Conservation (phyloP, 2,797 vertebrate species). For the Trichosurus vulpecula region DNA sequence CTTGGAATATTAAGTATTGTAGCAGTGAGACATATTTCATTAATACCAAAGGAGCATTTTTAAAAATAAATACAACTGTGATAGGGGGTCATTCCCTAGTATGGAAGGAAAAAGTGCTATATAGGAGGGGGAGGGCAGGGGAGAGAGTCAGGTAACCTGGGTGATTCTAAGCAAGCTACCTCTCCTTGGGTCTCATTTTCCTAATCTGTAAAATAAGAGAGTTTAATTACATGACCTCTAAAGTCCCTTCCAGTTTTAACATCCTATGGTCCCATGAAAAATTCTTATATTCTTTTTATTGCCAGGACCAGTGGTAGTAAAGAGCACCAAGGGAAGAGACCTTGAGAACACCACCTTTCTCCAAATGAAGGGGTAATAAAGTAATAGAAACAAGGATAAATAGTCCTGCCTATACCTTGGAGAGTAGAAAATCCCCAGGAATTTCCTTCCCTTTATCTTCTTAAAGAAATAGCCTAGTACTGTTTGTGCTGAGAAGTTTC, state of each 20-base stretch:
- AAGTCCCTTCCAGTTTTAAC: not conserved
- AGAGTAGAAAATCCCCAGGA: not conserved
- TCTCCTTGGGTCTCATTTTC: not conserved
- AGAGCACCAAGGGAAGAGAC: not conserved
- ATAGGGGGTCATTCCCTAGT: not conserved
- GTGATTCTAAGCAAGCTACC: not conserved
- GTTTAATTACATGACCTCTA: not conserved
- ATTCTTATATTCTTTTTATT: not conserved
- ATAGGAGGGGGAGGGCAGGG: not conserved
- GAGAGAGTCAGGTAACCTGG: fast-evolving
- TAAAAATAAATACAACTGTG: not conserved
- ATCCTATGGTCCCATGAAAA: not conserved
- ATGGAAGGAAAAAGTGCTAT: not conserved
- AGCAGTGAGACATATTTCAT: not conserved
- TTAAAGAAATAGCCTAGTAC: not conserved
- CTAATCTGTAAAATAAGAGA: not conserved
- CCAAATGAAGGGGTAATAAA: not conserved
- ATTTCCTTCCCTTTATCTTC: not conserved
- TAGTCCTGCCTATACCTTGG: not conserved
- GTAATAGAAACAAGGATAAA: not conserved
- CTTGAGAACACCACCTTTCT: not conserved
- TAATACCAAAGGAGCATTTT: not conserved
- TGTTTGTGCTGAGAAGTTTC: not conserved
- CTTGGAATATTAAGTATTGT: not conserved
- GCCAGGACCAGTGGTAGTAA: not conserved